Base-by-base conservation (phyloP, 2,113 vertebrate genomes). In the Haliaeetus leucogaster region DNA sequence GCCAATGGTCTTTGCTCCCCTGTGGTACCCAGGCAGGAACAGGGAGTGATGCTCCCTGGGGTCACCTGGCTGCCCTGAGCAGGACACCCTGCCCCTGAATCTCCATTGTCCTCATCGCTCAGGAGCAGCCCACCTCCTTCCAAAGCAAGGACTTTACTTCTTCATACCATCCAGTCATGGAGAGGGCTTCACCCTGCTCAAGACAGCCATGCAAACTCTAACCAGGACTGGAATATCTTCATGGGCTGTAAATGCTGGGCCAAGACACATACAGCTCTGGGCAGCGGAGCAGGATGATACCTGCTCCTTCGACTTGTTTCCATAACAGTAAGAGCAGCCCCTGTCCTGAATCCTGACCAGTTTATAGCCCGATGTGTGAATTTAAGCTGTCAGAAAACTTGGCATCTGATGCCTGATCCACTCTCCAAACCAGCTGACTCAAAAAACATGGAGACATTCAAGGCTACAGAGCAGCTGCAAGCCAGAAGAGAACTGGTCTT, bases 191-290 rank as follows among this genome's bases (percentile, higher is more conserved):
- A 65, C 4, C 16, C 65, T 66, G 15, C 36, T 82, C 73, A 70
- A 68, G 36, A 12, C 13, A 34, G 18, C 53, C 29, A 22, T 32
- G n/a, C 32, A 65, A 19, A 85, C 45, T 70, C 50, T 61, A 47
- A 0, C 13, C 29, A 74, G 36, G n/a, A 47, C 43, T 65, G 73
- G 29, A 68, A 4, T 2, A 20, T 12, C 56, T 81, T 72, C 29
- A 22, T 6, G 58, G 47, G 42, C 63, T 94, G 9, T 26, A 63
- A 65, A 50, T 13, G 12, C 22, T 1, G 1, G 25, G 21, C 18
- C 45, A 61, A 40, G 53, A 76, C n/a, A 38, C 1, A 0, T 10
- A 29, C 0, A 0, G 32, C 47, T 68, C 27, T 0, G 1, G 36
- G 36, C 56, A 74, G 22, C 23, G 56, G 34, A 73, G 19, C 66